Percentiles rank a stretch among this genome's conserved stretches.
These are phyloP conservation scores for Apogon hyalosoma DNA, from an alignment of 2,797 vertebrate genomes.

Conservation along the genomic window DNA sequence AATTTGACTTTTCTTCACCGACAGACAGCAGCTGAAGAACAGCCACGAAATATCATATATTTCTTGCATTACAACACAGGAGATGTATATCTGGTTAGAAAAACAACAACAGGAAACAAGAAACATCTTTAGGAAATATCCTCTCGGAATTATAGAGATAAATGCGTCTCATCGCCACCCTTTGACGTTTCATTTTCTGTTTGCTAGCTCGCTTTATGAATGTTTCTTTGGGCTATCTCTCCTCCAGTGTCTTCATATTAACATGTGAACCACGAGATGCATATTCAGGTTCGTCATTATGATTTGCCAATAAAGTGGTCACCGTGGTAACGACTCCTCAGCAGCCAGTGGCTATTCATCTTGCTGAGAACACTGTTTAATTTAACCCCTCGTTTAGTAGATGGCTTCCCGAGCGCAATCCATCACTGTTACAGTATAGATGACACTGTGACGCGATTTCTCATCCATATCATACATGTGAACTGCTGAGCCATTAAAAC, in stretches of 20 bases:
- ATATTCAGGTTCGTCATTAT: conserved; percentile 54
- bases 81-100: background rate
- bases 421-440: conserved; percentile 65
- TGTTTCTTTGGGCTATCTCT: conserved; percentile 3
- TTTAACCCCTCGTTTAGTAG: conserved; percentile 63
- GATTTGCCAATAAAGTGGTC: conserved; percentile 61
- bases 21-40: conserved; percentile 26
- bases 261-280: conserved; percentile 26
- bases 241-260: conserved; percentile 18
- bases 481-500: conserved; percentile 76
- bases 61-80: background rate
- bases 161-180: conserved; percentile 13
- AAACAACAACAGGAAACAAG: conserved; percentile 6
- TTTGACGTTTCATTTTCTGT: conserved; percentile 18
- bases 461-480: conserved; percentile 76
- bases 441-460: conserved; percentile 69
- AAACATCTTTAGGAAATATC: conserved; percentile 20
- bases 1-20: conserved; percentile 40
- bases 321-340: conserved; percentile 47
- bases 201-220: conserved; percentile 4
- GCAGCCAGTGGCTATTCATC: conserved; percentile 56
- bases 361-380: conserved; percentile 56
- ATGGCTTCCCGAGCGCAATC: conserved; percentile 56
- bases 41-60: conserved; percentile 21
- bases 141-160: conserved; percentile 10